These are phyloP conservation scores for Kradibia gibbosae DNA, from an alignment of 1,140 invertebrate genomes.

Conservation along the genomic window DNA sequence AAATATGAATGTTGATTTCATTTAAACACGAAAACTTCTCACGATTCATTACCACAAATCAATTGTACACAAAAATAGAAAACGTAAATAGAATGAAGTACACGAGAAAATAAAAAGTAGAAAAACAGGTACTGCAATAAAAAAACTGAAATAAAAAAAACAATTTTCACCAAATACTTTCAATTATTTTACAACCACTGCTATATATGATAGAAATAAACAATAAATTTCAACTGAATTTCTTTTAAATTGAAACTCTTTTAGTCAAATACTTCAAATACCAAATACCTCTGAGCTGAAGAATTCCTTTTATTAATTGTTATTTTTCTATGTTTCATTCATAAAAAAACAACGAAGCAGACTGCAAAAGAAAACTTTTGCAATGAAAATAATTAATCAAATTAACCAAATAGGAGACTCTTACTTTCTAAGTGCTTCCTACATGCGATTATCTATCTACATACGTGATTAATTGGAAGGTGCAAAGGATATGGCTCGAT, in stretches of 20 bases:
- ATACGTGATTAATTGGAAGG: background rate
- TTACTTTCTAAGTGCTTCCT: background rate
- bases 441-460: background rate
- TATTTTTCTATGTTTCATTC: too few species aligned
- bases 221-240: too few species aligned
- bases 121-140: background rate
- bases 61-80: background rate
- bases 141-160: background rate
- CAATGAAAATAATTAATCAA: constrained; percentile 1
- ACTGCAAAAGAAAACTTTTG: background rate
- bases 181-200: too few species aligned
- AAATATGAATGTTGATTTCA: background rate
- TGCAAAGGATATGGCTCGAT: background rate
- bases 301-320: too few species aligned
- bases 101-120: background rate
- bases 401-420: background rate
- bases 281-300: too few species aligned
- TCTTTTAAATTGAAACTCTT: too few species aligned
- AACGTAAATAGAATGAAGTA: background rate
- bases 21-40: background rate
- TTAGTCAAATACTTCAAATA: too few species aligned
- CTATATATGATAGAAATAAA: too few species aligned
- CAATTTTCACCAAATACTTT: background rate
- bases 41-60: background rate
- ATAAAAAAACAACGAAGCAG: too few species aligned